Percentiles rank a stretch among this genome's conserved stretches.
Conservation (phyloP, 2,888 invertebrate genomes). For the Drosophila incognita region DNA sequence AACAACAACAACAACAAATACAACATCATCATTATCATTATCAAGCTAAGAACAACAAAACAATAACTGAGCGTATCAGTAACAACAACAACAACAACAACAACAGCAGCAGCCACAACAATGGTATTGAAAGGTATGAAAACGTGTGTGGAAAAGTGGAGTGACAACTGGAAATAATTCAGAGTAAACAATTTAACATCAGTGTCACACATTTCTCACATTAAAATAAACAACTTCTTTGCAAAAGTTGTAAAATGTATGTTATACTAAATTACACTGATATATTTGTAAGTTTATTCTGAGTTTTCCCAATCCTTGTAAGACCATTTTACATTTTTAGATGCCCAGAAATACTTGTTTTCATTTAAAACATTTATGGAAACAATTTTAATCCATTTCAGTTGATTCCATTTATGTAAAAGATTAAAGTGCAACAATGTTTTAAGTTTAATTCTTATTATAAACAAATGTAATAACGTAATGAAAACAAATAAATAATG, state of each 20-base stretch:
- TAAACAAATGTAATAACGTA: not conserved
- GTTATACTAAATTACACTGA: not conserved
- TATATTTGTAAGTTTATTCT: not conserved
- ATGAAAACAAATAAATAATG: not conserved
- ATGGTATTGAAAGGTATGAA: slow-evolving; percentile 17
- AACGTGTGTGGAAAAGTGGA: slow-evolving; percentile 33
- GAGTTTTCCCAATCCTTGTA: not conserved
- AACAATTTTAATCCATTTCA: not conserved
- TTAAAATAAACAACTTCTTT: not conserved
- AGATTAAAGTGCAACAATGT: not conserved
- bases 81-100: slow-evolving; percentile 37
- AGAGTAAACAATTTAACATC: slow-evolving; percentile 25
- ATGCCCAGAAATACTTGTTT: no score
- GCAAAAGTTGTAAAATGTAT: not conserved
- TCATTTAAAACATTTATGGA: not conserved
- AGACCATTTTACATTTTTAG: not conserved
- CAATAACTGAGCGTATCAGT: slow-evolving; percentile 47
- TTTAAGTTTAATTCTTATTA: not conserved
- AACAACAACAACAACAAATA: slow-evolving; percentile 45
- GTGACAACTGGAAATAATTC: slow-evolving; percentile 32
- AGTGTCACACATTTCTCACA: slow-evolving; percentile 28
- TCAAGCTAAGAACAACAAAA: slow-evolving; percentile 24
- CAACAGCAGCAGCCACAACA: slow-evolving; percentile 6
- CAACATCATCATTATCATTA: slow-evolving; percentile 46
- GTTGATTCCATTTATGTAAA: not conserved